Base-by-base conservation (phyloP, 2,797 vertebrate genomes). In the Siniperca obscura region DNA sequence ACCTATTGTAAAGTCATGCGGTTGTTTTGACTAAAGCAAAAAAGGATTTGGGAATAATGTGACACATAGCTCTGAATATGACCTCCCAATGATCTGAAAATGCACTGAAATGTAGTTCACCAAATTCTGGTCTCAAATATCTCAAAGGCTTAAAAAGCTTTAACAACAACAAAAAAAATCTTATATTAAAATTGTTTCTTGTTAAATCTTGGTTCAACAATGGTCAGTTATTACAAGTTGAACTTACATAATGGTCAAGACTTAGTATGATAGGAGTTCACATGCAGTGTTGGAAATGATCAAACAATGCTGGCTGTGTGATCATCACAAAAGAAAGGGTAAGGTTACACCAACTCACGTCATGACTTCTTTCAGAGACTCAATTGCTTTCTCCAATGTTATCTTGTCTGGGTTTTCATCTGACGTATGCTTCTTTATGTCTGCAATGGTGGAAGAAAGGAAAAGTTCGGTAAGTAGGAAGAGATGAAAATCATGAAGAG, bases 361-460 rank as follows among this genome's bases (percentile, higher is more conserved):
- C 98, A 99, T 99, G 82, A 99, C 98, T 95, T 99, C 98, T 93
- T 98, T 99, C 73, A 99, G 91, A 46, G 98, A 98, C 82, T 98
- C 98, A 65, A 99, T 99, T 69, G 98, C 98, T 94, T 95, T 97
- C 86, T 98, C 98, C 85, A 99, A 92, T 48, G 95, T 99, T 76
- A 94, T 84, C 95, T 99, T 99, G 93, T 99, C 98, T 68, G 98
- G 98, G 90, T 98, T 99, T 87, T 98, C 97, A 86, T 99, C 97
- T 27, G 96, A 89, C 11, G 98, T 99, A 70, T 99, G 98, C 83
- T 99, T 99, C 95, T 96, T 99, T 90, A 99, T 97, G 90, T 99
- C 98, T 99, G 89, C 19, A 80, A 70, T 0, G 8, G 22, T 10
- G 38, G 17, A 80, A 69, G 42, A 69, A 70, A 60, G 55, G 40